Percentiles rank a stretch among this genome's conserved stretches.
Conservation (phyloP, 2,888 invertebrate genomes). For the Eupithecia pulchellata region DNA sequence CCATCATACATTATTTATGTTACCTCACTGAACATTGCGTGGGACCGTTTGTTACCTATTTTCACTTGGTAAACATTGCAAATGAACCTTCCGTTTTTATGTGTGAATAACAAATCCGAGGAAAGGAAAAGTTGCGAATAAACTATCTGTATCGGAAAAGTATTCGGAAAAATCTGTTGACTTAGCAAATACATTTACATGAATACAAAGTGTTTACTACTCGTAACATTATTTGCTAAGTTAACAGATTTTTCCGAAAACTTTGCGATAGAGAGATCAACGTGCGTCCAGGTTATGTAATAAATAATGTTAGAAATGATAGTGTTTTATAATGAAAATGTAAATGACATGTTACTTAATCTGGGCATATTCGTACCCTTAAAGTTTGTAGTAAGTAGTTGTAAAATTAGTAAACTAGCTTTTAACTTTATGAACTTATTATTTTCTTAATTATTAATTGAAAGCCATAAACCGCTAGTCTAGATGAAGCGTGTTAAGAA, state of each 20-base stretch:
- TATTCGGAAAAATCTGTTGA: not conserved
- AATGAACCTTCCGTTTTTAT: not conserved
- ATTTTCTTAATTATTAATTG: too few species aligned
- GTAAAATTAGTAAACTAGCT: not conserved
- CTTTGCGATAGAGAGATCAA: too few species aligned
- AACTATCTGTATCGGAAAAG: not conserved
- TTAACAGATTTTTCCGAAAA: not conserved
- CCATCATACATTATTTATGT: slow-evolving; percentile 60
- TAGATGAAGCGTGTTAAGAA: too few species aligned
- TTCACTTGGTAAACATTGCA: slow-evolving; percentile 1
- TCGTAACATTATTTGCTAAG: too few species aligned
- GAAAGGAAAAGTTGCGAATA: not conserved
- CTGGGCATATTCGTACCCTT: too few species aligned
- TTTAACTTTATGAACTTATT: too few species aligned
- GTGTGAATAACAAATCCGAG: not conserved
- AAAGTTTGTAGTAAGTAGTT: not conserved
- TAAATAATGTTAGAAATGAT: too few species aligned
- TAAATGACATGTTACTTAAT: too few species aligned
- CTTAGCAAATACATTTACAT: not conserved
- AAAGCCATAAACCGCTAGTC: too few species aligned
- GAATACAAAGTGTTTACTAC: too few species aligned
- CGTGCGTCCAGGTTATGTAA: too few species aligned
- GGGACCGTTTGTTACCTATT: not conserved
- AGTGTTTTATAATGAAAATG: too few species aligned
- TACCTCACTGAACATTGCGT: slow-evolving; percentile 40